These are phyloP conservation scores for Anastatus disparis DNA, from an alignment of 1,140 invertebrate genomes.

Conservation along the genomic window DNA sequence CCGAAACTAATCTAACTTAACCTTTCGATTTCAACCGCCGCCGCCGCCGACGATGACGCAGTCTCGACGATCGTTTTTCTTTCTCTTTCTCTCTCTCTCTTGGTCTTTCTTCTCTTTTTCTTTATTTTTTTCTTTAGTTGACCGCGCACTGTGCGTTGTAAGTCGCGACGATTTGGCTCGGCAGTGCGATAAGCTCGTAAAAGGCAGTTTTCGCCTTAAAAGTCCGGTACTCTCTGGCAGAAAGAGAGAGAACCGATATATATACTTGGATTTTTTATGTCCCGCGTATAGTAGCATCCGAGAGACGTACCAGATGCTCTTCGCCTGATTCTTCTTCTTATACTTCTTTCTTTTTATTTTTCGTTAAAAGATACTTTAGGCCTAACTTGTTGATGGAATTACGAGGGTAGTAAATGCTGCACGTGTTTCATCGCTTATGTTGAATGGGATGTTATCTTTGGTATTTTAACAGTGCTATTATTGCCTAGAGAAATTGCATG, in stretches of 20 bases:
- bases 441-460: background rate
- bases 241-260: too few relatives aligned
- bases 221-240: background rate
- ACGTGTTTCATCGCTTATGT: conserved; percentile 28
- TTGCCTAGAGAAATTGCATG: background rate
- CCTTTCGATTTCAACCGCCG: conserved; percentile 40
- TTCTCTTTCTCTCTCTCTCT: background rate
- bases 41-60: background rate
- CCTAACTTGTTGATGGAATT: background rate
- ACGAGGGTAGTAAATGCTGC: conserved; percentile 1
- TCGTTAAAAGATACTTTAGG: background rate
- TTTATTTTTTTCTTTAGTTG: too few relatives aligned
- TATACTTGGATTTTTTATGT: background rate
- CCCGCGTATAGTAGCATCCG: background rate
- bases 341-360: too few relatives aligned
- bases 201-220: conserved; percentile 34
- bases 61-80: conserved; percentile 1
- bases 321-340: too few relatives aligned
- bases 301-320: conserved; percentile 4
- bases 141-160: background rate
- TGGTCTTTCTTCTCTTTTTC: background rate
- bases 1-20: conserved; percentile 46
- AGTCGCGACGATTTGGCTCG: conserved; percentile 20
- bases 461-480: background rate
- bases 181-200: conserved; percentile 28